Conservation (phyloP, 2,888 invertebrate species). For the Cataglyphis rosenhaueri region DNA sequence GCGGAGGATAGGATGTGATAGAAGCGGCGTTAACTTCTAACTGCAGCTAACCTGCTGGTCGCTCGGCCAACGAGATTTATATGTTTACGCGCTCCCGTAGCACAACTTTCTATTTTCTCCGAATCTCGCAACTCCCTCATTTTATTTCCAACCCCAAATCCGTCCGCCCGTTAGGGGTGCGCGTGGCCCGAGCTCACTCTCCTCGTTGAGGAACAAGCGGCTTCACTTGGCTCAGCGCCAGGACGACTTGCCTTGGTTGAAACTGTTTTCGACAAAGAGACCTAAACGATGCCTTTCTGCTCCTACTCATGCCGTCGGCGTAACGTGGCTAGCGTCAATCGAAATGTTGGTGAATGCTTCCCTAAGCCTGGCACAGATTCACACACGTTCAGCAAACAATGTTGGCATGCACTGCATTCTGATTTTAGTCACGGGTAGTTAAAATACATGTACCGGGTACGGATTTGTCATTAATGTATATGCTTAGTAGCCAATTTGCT, state of each 20-base stretch:
- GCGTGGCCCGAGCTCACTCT: conserved; percentile 38
- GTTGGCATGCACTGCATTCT: neutral
- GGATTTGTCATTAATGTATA: neutral
- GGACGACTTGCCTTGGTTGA: conserved; percentile 74
- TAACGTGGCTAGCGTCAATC: conserved; percentile 40
- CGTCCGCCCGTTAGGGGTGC: conserved; percentile 17
- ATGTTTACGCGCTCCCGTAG: conserved; percentile 84
- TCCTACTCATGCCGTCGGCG: conserved; percentile 42
- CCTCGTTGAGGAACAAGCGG: conserved; percentile 69
- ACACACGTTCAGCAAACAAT: neutral
- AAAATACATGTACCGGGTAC: neutral
- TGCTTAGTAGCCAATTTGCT: neutral
- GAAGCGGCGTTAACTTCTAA: conserved; percentile 77
- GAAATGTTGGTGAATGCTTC: conserved; percentile 25
- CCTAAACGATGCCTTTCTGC: conserved; percentile 79
- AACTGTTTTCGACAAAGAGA: conserved; percentile 81
- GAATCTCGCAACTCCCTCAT: conserved; percentile 75
- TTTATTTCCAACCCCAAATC: conserved; percentile 77
- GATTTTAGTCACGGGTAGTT: conserved; percentile 4
- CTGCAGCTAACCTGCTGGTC: conserved; percentile 69
- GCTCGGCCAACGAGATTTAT: conserved; percentile 80
- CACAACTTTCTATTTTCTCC: conserved; percentile 83
- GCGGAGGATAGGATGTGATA: conserved; percentile 31
- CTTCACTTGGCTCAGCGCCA: conserved; percentile 81
- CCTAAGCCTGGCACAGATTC: conserved; percentile 31